Percentiles rank a stretch among this genome's conserved stretches.
These are phyloP conservation scores for Drosophila leontia DNA, from an alignment of 1,140 invertebrate species.

Conservation along the genomic window DNA sequence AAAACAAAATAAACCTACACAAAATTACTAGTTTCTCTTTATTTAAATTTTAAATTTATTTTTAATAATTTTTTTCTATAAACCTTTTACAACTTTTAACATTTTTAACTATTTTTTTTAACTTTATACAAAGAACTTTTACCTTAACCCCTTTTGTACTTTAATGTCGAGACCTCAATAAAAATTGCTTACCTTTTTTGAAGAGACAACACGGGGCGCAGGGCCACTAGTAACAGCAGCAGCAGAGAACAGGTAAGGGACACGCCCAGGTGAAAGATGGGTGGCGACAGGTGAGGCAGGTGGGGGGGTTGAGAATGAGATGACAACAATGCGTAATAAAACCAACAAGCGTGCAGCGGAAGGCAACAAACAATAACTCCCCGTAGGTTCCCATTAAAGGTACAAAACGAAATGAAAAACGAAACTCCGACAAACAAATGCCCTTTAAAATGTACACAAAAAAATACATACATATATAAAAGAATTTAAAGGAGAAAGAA, in stretches of 20 bases:
- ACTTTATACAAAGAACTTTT: background rate
- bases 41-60: no score
- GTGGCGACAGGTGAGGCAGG: background rate
- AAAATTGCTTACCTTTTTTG: conserved; percentile 72
- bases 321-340: conserved; percentile 68
- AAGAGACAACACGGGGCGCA: conserved; percentile 25
- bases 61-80: no score
- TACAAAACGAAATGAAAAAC: conserved; percentile 1
- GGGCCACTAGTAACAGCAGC: background rate
- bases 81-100: no score
- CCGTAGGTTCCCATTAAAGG: conserved; percentile 1
- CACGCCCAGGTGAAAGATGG: conserved; percentile 2
- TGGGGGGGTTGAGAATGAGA: background rate
- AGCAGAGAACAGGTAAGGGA: conserved; percentile 18
- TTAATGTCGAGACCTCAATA: conserved; percentile 71
- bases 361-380: conserved; percentile 37
- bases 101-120: background rate
- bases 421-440: conserved; percentile 7
- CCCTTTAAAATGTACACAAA: conserved; percentile 8
- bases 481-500: no score
- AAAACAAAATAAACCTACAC: no score
- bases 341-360: conserved; percentile 54
- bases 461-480: background rate
- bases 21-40: no score
- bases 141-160: conserved; percentile 8